Evolutionary conservation across 2,888 invertebrate species (phyloP), one percentile per base, ranked within the genome.

Genomic region (Nymphalis c-album): DNA sequence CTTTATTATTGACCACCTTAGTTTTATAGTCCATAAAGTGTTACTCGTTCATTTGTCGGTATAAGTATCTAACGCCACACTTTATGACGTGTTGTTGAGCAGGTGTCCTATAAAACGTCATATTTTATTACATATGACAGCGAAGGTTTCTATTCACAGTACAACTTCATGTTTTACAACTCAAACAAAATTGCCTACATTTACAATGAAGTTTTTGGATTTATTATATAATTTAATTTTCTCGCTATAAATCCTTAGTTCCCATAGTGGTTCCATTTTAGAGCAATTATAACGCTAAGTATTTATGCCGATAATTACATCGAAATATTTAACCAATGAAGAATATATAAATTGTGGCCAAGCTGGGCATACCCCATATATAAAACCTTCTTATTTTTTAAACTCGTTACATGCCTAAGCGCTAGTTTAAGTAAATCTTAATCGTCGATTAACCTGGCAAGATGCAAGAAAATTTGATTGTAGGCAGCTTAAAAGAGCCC

Each of bases 21-120:
- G 76, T 77, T 86, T 86, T 84, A 85, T 79, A 80, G 77, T 69
- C 80, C 80, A 84, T 86, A 76, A 76, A 76, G 26, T 22, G 53
- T 26, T 31, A 53, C 65, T 67, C 61, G 58, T 71, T 68, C 65
- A 66, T 71, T 70, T 72, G 70, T 72, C 57, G 51, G 57, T 58
- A 64, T 65, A 64, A 64, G 68, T 66, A 68, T 66, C 66, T 60
- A 58, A 63, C 63, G 35, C 58, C 65, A 75, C 53, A 53, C 53
- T 53, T 77, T 77, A 77, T 76, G n/a, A n/a, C n/a, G 73, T 76
- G 74, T 74, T 74, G 75, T 72, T 70, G 73, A 73, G 73, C 77
- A 78, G 76, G 76, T 79, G 78, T 72, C 72, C 72, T 72, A 71
- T 75, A 73, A 74, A 76, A 75, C 71, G 70, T 77, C 75, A 79